Evolutionary conservation across 2,888 invertebrate species (phyloP).

Genomic region (Cactoblastis cactorum): DNA sequence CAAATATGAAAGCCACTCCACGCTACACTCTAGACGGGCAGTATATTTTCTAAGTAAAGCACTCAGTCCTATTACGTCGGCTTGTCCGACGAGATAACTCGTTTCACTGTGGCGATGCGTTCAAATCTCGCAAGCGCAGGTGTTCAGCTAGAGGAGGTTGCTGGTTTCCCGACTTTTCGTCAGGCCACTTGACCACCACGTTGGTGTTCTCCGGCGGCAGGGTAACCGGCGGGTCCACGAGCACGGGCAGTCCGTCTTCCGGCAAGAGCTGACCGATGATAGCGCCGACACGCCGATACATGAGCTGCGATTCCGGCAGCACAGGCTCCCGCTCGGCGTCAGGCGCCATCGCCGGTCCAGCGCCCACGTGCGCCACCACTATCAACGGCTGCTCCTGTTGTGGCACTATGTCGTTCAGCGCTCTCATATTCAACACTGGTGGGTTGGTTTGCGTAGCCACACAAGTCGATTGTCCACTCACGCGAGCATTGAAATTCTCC

Average conservation of each 20-base stretch:
- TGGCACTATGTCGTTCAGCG: constrained; percentile 58
- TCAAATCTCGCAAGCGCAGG: constrained; percentile 56
- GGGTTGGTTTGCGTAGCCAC: constrained; percentile 51
- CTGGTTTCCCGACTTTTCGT: constrained; percentile 43
- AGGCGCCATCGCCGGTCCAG: constrained; percentile 31
- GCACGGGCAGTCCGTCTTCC: constrained; percentile 56
- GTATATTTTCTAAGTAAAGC: constrained; percentile 50
- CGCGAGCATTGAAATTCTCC: constrained; percentile 85
- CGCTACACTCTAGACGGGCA: constrained; percentile 42
- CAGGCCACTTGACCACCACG: constrained; percentile 68
- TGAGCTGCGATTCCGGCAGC: constrained; percentile 38
- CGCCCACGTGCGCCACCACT: constrained; percentile 47
- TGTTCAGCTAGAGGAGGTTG: constrained; percentile 58
- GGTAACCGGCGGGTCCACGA: constrained; percentile 68
- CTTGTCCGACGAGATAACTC: constrained; percentile 25
- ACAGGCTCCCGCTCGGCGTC: constrained; percentile 32
- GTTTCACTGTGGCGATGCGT: constrained; percentile 58
- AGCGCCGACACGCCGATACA: constrained; percentile 59
- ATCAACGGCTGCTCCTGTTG: constrained; percentile 44
- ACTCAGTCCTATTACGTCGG: constrained; percentile 45
- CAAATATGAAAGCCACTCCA: constrained; percentile 48
- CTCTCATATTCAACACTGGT: constrained; percentile 49
- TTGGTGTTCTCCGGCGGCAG: constrained; percentile 53
- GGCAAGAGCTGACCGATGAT: constrained; percentile 60
- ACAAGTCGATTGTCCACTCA: constrained; percentile 83